Evolutionary conservation across 2,888 invertebrate species (phyloP).

Genomic region (Macrosiphum euphorbiae): DNA sequence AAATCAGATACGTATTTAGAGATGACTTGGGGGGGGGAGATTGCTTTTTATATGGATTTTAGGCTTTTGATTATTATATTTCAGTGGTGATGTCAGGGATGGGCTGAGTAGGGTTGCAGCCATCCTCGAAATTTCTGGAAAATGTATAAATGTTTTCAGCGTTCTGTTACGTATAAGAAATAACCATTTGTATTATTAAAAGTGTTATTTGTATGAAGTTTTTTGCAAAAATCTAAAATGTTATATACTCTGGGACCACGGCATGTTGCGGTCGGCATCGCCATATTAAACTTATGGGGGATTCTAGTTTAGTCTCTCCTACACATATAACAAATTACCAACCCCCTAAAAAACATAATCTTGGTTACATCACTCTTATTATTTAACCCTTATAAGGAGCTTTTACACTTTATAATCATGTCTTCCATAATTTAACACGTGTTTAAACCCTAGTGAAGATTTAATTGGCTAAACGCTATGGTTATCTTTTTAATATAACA

Average conservation of each 20-base stretch:
- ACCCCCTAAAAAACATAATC: not conserved
- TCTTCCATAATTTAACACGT: not conserved
- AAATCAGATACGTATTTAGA: not conserved
- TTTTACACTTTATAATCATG: not conserved
- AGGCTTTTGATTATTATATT: not conserved
- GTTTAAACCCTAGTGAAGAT: not conserved
- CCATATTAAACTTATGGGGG: not conserved
- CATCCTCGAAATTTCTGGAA: not conserved
- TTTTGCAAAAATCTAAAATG: not conserved
- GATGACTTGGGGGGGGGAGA: too few relatives aligned
- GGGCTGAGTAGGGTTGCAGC: not conserved
- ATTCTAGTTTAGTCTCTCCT: not conserved
- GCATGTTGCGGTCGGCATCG: not conserved
- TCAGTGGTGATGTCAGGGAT: not conserved
- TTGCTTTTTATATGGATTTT: not conserved
- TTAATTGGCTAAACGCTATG: not conserved
- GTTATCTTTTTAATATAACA: not conserved
- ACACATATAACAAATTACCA: not conserved
- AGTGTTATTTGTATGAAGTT: not conserved
- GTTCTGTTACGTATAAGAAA: not conserved
- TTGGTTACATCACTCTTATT: not conserved
- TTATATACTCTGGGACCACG: not conserved
- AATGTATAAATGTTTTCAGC: not conserved
- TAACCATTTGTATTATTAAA: not conserved
- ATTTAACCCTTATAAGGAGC: not conserved